Evolutionary conservation across 2,113 vertebrate genomes (phyloP).

Genomic region (Odobenus rosmarus): DNA sequence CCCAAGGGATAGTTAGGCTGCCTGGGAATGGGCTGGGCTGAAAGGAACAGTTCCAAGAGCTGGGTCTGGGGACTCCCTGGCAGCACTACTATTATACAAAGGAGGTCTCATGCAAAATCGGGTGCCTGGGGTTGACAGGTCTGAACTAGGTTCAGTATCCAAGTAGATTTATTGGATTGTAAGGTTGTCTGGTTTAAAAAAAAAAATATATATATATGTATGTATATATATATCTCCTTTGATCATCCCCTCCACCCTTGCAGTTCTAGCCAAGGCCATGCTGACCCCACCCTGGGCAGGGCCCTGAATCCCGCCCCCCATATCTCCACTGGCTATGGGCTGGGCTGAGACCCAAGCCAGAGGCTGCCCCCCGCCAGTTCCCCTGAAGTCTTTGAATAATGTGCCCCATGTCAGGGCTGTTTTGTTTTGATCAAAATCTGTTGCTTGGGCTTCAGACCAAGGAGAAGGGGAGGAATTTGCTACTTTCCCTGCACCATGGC

Average conservation of each 20-base stretch:
- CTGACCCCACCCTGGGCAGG: neutral
- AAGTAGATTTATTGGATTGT: neutral
- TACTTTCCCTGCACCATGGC: accelerated
- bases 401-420: neutral
- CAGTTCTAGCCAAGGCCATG: neutral
- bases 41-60: neutral
- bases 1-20: neutral
- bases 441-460: conserved; percentile 46
- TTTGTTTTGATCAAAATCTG: conserved; percentile 62
- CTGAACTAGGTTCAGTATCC: neutral
- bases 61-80: accelerated
- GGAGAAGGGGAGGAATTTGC: neutral
- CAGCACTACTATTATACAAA: neutral
- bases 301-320: neutral
- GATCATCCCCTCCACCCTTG: neutral
- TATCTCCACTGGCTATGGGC: accelerated
- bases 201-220: neutral
- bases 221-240: neutral
- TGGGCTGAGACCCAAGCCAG: neutral
- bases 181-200: neutral
- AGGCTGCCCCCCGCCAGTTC: neutral
- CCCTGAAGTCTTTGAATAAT: conserved; percentile 8
- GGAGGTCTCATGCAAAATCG: accelerated
- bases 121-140: neutral
- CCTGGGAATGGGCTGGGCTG: neutral